Conservation (phyloP, 2,113 vertebrate genomes). For the Dromiciops gliroides region DNA sequence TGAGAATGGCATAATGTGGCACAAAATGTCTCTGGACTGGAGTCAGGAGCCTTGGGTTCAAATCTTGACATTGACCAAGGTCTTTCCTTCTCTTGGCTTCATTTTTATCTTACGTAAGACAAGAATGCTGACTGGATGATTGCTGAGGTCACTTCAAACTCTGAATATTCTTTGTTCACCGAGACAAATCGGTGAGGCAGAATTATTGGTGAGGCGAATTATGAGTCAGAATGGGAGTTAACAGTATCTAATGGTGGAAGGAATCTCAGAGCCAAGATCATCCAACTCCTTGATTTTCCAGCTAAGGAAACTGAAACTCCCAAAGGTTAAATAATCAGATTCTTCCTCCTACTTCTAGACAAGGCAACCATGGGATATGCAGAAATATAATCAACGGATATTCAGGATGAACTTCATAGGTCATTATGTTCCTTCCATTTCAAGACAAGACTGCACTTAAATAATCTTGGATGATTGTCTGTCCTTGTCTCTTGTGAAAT, state of each 20-base stretch:
- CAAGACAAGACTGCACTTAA: constrained; percentile 21
- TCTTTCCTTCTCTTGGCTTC: not conserved
- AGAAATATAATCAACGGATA: not conserved
- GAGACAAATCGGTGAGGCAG: too few species aligned
- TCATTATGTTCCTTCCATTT: constrained; percentile 18
- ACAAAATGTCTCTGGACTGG: not conserved
- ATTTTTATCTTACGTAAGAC: not conserved
- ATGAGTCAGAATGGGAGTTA: not conserved
- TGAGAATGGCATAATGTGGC: not conserved
- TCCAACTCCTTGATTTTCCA: not conserved
- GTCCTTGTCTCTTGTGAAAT: not conserved
- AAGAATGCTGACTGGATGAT: not conserved
- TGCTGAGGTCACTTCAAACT: not conserved
- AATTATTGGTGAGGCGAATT: too few species aligned
- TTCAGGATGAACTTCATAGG: not conserved
- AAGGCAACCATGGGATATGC: not conserved
- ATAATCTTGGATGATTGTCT: not conserved
- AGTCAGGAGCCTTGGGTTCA: not conserved
- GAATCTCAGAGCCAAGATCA: not conserved
- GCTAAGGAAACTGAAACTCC: not conserved
- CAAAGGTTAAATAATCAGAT: not conserved
- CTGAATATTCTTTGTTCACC: not conserved
- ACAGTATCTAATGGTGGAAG: not conserved
- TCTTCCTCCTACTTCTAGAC: not conserved
- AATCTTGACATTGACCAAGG: not conserved